Conservation (phyloP, 2,888 invertebrate genomes). For the Orgyia antiqua region DNA sequence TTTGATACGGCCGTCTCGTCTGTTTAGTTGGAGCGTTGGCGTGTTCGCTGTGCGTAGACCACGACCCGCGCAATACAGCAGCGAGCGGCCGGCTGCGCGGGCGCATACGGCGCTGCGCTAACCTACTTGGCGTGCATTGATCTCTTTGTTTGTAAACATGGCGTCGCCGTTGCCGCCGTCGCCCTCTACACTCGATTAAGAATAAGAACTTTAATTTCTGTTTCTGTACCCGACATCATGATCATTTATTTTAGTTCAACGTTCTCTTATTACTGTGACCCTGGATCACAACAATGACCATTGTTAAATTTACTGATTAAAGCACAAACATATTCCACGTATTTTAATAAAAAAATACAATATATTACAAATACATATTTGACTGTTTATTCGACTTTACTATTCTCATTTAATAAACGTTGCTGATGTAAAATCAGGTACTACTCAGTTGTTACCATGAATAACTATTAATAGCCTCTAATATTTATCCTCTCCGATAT, state of each 20-base stretch:
- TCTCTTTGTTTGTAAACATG: conserved; percentile 79
- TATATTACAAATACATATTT: too few relatives aligned
- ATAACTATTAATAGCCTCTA: too few relatives aligned
- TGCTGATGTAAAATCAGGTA: too few relatives aligned
- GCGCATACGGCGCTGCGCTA: conserved; percentile 51
- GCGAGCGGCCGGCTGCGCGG: conserved; percentile 31
- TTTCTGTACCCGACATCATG: conserved; percentile 22
- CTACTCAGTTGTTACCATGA: too few relatives aligned
- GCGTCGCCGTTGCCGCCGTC: conserved; percentile 41
- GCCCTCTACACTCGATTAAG: conserved; percentile 27
- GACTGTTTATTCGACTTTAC: too few relatives aligned
- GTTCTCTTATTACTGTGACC: conserved; percentile 16
- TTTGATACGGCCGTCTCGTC: background rate
- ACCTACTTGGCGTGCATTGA: conserved; percentile 76
- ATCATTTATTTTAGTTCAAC: conserved; percentile 10
- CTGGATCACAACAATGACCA: conserved; percentile 6
- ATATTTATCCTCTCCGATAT: too few relatives aligned
- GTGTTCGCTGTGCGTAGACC: conserved; percentile 36
- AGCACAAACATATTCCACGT: too few relatives aligned
- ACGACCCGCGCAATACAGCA: conserved; percentile 69
- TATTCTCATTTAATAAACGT: too few relatives aligned
- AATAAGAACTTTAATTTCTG: conserved; percentile 19
- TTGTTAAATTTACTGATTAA: too few relatives aligned
- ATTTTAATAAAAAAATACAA: too few relatives aligned
- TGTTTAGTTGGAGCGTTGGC: too few relatives aligned